These are phyloP conservation scores for Galerucella pusilla DNA, from an alignment of 2,888 invertebrate species.

Conservation along the genomic window DNA sequence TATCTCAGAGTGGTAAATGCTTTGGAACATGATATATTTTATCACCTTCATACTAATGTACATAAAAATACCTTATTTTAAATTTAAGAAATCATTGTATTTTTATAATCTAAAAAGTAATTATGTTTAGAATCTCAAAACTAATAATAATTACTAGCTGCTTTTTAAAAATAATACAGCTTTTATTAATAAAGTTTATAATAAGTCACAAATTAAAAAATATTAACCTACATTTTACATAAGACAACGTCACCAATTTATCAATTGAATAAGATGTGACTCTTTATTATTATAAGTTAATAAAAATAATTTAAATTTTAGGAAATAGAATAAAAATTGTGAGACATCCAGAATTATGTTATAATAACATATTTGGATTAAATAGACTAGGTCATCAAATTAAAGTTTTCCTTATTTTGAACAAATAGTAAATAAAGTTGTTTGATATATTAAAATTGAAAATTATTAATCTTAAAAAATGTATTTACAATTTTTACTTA, in stretches of 20 bases:
- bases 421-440: not conserved
- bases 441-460: not conserved
- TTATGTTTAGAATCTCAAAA: not conserved
- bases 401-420: not conserved
- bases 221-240: not conserved
- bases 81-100: not conserved
- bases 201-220: not conserved
- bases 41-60: conserved; percentile 6
- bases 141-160: not conserved
- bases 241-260: conserved; percentile 5
- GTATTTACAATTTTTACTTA: conserved; percentile 2
- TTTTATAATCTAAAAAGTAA: not conserved
- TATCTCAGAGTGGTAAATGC: not conserved
- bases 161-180: not conserved
- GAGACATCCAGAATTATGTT: conserved; percentile 14
- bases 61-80: not conserved
- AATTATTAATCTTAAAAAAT: not conserved
- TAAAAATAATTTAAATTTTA: not conserved
- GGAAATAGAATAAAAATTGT: conserved; percentile 11
- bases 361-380: not conserved
- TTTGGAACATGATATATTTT: not conserved
- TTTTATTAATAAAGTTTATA: not conserved
- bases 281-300: not conserved
- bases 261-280: not conserved
- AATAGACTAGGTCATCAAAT: not conserved